These are phyloP conservation scores for Trochalopteron elliotii DNA, from an alignment of 2,113 vertebrate species.

Conservation along the genomic window DNA sequence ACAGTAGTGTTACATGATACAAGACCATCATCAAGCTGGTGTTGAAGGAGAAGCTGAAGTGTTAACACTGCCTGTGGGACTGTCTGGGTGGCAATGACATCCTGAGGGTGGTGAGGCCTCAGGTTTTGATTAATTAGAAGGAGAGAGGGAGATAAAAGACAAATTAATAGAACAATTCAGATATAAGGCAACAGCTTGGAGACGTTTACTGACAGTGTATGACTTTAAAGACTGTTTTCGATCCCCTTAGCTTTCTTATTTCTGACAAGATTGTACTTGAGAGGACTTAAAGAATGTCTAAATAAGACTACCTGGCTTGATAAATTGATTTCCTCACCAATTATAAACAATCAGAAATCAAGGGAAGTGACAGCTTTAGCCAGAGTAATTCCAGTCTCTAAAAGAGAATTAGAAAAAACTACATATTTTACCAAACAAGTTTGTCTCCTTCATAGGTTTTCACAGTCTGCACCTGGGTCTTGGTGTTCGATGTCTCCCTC, in stretches of 20 bases:
- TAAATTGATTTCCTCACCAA: not conserved
- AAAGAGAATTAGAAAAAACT: not conserved
- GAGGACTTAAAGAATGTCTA: not conserved
- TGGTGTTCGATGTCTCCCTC: conserved; percentile 85
- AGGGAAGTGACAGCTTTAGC: not conserved
- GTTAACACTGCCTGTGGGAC: not conserved
- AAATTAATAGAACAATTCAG: not conserved
- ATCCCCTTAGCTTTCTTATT: not conserved
- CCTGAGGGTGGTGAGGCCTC: not conserved
- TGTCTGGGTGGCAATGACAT: not conserved
- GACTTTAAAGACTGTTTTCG: not conserved
- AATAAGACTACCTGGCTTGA: not conserved
- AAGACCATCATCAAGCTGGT: not conserved
- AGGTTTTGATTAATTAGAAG: not conserved
- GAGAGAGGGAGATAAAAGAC: not conserved
- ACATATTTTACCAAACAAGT: not conserved
- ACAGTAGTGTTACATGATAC: not conserved
- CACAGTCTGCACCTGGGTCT: conserved; percentile 84
- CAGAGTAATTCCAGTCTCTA: not conserved
- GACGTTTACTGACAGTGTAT: not conserved
- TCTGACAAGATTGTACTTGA: not conserved
- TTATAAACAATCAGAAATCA: not conserved
- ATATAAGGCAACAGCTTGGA: not conserved
- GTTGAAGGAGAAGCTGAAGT: not conserved
- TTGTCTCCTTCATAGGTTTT: conserved; percentile 78